Base-by-base conservation (phyloP, 2,797 vertebrate genomes). In the Thaleichthys pacificus region DNA sequence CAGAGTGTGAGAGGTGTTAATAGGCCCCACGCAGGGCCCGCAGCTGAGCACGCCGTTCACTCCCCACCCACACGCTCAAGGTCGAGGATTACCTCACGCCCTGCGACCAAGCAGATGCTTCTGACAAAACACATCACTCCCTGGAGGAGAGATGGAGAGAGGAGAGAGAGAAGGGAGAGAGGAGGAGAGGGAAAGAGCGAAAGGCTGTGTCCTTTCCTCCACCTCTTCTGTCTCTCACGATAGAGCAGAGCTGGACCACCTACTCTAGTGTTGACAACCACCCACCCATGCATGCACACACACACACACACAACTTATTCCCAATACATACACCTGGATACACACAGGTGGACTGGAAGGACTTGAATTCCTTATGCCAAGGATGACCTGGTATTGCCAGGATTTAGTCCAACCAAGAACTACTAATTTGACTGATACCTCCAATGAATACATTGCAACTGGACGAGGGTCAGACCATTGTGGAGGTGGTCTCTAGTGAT, bases 401-500 rank as follows among this genome's bases (percentile, higher is more conserved):
- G 38, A 42, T 42, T 42, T 42, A 42, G 38, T 42, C 38, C 11
- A 42, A 54, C 51, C 17, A 19, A n/a, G 17, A 54, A 54, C 15
- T 54, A 54, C 17, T 17, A 7, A 54, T 17, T 17, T 54, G 17
- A n/a, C 38, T 54, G 4, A 54, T 54, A 8, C 17, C 15, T 17
- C 5, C 51, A 72, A 75, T 87, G 81, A 91, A 88, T 86, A 82
- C 80, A 86, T 70, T 79, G 84, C 22, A 17, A 79, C 84, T 79
- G 72, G 86, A 90, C 90, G 80, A 87, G 84, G 89, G 89, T 90
- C 87, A 90, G 73, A 71, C 80, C 72, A 73, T 82, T 86, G 84
- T 89, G 71, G 61, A 80, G 86, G 82, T 76, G 65, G 79, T 77
- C 21, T 21, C 61, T 61, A 26, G 65, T 15, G 70, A 64, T 80